Evolutionary conservation across 2,113 vertebrate species (phyloP), one percentile per base, ranked within the genome.

Genomic region (Podiceps cristatus): DNA sequence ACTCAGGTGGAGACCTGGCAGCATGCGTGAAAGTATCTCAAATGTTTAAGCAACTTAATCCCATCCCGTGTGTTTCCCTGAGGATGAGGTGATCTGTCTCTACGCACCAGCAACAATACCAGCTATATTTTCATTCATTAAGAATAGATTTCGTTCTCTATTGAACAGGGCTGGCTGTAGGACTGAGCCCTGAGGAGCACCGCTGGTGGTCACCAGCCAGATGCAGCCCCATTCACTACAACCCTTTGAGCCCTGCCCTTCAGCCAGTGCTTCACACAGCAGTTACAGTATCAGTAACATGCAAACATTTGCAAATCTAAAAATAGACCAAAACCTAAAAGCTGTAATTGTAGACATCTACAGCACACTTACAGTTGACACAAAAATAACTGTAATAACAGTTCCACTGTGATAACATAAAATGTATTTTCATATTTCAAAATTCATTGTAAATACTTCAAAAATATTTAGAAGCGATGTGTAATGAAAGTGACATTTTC

Each of bases 141-240:
- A 33, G 31, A 49, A 60, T 31, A 35, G 37, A 28, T n/a, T 37
- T 37, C 8, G 37, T 37, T 37, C 37, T 37, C 37, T 37, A 37
- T 10, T 60, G 47, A 37, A 71, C 33, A 44, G 50, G 0, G 47
- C 44, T 55, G 59, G 16, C 10, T 16, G 27, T 27, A 35, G 27
- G 6, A 55, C 1, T 59, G 58, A 87, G 12, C 3, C 42, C 29
- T 44, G 18, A 63, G n/a, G n/a, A 56, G 15, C 18, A 40, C 4
- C 0, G 0, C 19, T 37, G 40, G 6, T 5, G 1, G 5, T 18
- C 5, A 2, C 4, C n/a, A 73, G 40, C 5, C 37, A 75, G 27
- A 40, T 18, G 18, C 33, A 67, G 13, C 9, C 16, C 20, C 16
- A 19, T 12, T 53, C 22, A 56, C 12, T 22, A 27, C 5, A 71